Base-by-base conservation (phyloP, 1,140 invertebrate genomes). In the Heliconius congener region DNA sequence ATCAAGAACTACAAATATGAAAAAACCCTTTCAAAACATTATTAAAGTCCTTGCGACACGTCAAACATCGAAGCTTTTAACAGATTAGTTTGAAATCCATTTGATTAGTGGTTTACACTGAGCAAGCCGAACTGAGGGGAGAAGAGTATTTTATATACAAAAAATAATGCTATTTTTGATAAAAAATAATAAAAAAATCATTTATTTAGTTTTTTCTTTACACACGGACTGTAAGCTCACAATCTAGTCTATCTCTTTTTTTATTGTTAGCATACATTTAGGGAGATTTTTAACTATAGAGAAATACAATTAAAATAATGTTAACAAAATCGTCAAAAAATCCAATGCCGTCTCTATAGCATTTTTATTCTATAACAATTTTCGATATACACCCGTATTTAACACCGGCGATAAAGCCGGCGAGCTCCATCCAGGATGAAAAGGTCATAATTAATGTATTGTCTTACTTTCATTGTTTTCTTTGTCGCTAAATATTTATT, bases 51-150 rank as follows among this genome's bases (percentile, higher is more conserved):
- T 77, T 74, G 80, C 80, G 79, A 86, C 80, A 86, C 77, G 79
- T 75, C 76, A 85, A 83, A 86, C 81, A 85, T 81, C 74, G 77
- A 83, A 79, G 83, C 86, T 87, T 84, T 86, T 81, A 86, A 79
- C 77, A 74, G 79, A 86, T 87, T 85, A 84, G 79, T 85, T 86
- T 82, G 60, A 19, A 27, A 78, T 73, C 72, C 57, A 78, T 78
- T 78, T 74, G 55, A 74, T 78, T 78, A 66, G 73, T 78, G 30
- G 52, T 27, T 71, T 27, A 30, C 27, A 66, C 11, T n/a, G 23
- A 66, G 9, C 8, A 30, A 30, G 60, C 60, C n/a, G 60, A 13
- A 66, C 23, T 30, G 60, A 18, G 27, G 11, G 27, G 0, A 66
- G 60, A 13, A 8, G 9, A 9, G n/a, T 23, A 8, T 57, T n/a